Evolutionary conservation across 2,888 invertebrate genomes (phyloP), one percentile per base, ranked within the genome.

Genomic region (Zonitis immaculata): DNA sequence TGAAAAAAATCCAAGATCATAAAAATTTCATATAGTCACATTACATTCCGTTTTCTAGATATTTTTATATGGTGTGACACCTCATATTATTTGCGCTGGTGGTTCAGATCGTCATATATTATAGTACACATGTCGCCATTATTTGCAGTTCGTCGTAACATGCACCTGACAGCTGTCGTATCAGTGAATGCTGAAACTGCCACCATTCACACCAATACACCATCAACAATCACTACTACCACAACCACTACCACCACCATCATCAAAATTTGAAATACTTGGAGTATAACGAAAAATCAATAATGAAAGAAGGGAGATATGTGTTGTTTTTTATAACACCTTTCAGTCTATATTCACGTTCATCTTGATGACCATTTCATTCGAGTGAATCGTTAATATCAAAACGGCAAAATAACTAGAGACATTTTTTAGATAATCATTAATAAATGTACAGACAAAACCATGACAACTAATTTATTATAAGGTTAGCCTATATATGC

Each of bases 131-230:
- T 75, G 75, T 74, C 75, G 73, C 72, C 73, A 72, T 75, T 75
- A 75, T 76, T 75, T 71, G 73, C 74, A 73, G 72, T 70, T 66
- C 71, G 66, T 66, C 68, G 66, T 65, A 69, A 69, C 68, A 64
- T 73, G 74, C 71, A 71, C 66, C 71, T 76, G 76, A 75, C 76
- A 76, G 74, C 76, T 76, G 76, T 75, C 75, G 72, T 73, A 72
- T 74, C 72, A 69, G 68, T 69, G 70, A 72, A 70, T 69, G 68
- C 69, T 69, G 68, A 68, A 72, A 74, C 71, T 69, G 70, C 70
- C 69, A 66, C 72, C 70, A 70, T 70, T 69, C 65, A 65, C 68
- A 57, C 67, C 65, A 22, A 64, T n/a, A 65, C 67, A 57, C 61
- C 66, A 64, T 67, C 64, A 65, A 66, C 64, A n/a, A n/a, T n/a